Evolutionary conservation across 2,797 vertebrate species (phyloP).

Genomic region (Rhabdomys pumilio): DNA sequence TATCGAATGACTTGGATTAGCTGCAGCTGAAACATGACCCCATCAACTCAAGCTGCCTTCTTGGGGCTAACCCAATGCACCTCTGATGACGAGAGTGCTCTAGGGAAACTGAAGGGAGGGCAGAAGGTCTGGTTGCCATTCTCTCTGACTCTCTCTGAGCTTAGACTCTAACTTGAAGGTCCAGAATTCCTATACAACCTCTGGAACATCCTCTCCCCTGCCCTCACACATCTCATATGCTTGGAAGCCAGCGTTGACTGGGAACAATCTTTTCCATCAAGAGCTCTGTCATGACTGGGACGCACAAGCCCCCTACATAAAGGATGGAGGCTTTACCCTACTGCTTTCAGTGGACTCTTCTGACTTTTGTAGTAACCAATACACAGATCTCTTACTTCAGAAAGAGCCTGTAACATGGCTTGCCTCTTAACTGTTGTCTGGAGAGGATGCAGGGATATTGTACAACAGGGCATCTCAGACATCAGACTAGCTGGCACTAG

Average conservation of each 20-base stretch:
- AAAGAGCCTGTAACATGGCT: slow-evolving; percentile 5
- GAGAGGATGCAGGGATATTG: slow-evolving; percentile 33
- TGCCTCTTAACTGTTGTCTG: neutral
- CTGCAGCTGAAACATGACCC: slow-evolving; percentile 90
- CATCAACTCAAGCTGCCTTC: slow-evolving; percentile 90
- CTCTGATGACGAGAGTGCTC: slow-evolving; percentile 82
- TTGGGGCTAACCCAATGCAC: slow-evolving; percentile 88
- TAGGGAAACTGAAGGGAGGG: slow-evolving; percentile 82
- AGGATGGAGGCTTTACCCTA: neutral
- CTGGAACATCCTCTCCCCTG: neutral
- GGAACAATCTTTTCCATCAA: neutral
- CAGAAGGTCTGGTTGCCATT: slow-evolving; percentile 80
- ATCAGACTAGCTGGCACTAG: neutral
- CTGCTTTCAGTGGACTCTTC: slow-evolving; percentile 3
- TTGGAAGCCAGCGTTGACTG: slow-evolving; percentile 38
- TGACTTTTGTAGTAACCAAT: slow-evolving; percentile 46
- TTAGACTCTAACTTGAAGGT: slow-evolving; percentile 70
- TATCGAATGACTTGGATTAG: slow-evolving; percentile 92
- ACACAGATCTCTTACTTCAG: slow-evolving; percentile 31
- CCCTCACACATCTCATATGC: neutral
- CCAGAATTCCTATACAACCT: slow-evolving; percentile 78
- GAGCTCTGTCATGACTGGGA: slow-evolving; percentile 32
- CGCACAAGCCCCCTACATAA: neutral
- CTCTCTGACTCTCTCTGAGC: slow-evolving; percentile 68
- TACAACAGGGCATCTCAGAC: slow-evolving; percentile 29